phyloP scores from a whole-genome alignment of 2,888 invertebrate species.

The Torymus tubicola region DNA sequence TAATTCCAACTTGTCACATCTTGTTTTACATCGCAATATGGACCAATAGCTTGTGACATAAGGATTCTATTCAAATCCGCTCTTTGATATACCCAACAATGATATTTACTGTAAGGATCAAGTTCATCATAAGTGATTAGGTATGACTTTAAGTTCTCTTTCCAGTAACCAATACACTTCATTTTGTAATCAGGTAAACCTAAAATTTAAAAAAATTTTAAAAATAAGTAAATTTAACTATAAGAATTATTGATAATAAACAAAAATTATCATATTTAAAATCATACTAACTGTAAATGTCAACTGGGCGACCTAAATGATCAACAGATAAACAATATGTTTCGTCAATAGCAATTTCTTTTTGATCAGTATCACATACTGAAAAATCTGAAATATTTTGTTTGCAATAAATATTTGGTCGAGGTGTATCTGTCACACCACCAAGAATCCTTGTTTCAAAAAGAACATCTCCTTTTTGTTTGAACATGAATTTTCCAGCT shows the following conservation, averaged over 20 bases:
- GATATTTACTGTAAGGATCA: conserved; percentile 95
- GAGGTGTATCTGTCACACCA: conserved; percentile 94
- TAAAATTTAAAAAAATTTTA: conserved; percentile 61
- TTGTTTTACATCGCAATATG: conserved; percentile 93
- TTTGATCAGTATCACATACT: conserved; percentile 96
- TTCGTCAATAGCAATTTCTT: conserved; percentile 95
- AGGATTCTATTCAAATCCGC: conserved; percentile 93
- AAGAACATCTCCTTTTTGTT: conserved; percentile 91
- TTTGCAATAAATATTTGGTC: conserved; percentile 94
- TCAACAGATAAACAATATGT: conserved; percentile 98
- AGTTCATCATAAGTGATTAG: conserved; percentile 96
- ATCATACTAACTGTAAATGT: conserved; percentile 87
- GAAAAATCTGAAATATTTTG: conserved; percentile 96
- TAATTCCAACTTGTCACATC: conserved; percentile 92
- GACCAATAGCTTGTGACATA: conserved; percentile 91
- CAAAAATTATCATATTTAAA: not conserved
- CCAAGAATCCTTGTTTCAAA: conserved; percentile 97
- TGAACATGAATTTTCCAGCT: conserved; percentile 97
- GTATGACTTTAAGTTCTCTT: conserved; percentile 97
- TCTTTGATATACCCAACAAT: conserved; percentile 98
- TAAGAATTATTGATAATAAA: not conserved
- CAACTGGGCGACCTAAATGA: conserved; percentile 94
- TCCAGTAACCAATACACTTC: conserved; percentile 98
- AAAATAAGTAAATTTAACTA: not conserved
- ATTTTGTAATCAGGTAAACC: conserved; percentile 96